Evolutionary conservation across 2,888 invertebrate species (phyloP), one percentile per base, ranked within the genome.

Genomic region (Acrobasis consociella): DNA sequence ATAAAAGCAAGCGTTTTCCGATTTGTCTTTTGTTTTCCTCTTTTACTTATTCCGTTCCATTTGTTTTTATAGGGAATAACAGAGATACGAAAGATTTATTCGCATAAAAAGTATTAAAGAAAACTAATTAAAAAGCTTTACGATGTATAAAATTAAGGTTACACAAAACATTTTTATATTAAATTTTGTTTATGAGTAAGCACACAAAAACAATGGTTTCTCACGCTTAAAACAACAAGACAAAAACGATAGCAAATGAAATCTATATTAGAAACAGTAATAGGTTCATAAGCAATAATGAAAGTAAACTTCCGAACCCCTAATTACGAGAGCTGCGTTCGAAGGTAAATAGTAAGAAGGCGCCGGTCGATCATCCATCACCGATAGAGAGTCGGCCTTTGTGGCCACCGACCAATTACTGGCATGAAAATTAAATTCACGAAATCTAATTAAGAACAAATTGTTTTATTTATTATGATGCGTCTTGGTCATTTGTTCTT

Each of bases 401-500:
- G 91, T 91, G 89, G 85, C 89, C 87, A 88, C 92, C 91, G 90
- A 91, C 92, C 91, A 89, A 92, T 92, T 92, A 92, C 91, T 76
- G 86, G 85, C 91, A 91, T 91, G 91, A 91, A 91, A 92, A 92
- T 92, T 92, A 92, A 92, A 92, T 92, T 91, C 92, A 92, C 91
- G 90, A 92, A 91, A 92, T 92, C 92, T 92, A 92, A 92, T 92
- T 92, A 92, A 90, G 89, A 91, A 90, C 89, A 92, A 92, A 92
- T 92, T 92, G 92, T 92, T 91, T 92, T 91, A 92, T 92, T 91
- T 92, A 92, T 92, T 91, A 91, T 92, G 91, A 91, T 92, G 90
- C 91, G 91, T 87, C 75, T 85, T 76, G 87, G 90, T 90, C 90
- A 92, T 92, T 92, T 91, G 91, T 92, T 86, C 83, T 80, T 87